These are phyloP conservation scores for Peromyscus polionotus DNA, from an alignment of 2,113 vertebrate genomes.

Conservation along the genomic window DNA sequence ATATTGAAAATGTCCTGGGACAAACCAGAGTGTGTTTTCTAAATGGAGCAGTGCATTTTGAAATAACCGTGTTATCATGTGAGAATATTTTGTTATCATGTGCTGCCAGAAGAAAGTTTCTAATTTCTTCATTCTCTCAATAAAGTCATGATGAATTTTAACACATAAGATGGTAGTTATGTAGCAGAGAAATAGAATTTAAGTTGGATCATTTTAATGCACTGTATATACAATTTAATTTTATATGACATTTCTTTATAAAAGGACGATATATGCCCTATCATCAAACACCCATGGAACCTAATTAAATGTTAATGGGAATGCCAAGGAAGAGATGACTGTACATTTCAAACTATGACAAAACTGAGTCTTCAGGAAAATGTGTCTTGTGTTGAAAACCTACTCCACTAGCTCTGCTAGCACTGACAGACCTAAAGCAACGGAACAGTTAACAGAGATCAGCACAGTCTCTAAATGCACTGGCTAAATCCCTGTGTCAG, in stretches of 20 bases:
- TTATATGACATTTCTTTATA: constrained; percentile 48
- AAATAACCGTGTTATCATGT: constrained; percentile 62
- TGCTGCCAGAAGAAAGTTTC: constrained; percentile 46
- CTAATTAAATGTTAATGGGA: constrained; percentile 72
- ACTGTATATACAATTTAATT: constrained; percentile 36
- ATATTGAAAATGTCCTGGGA: constrained; percentile 42
- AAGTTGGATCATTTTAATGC: constrained; percentile 48
- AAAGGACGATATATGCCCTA: background rate
- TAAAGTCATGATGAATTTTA: constrained; percentile 77
- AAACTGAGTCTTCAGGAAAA: constrained; percentile 58
- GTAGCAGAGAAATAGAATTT: constrained; percentile 56
- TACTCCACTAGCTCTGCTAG: constrained; percentile 78
- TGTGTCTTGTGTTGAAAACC: background rate
- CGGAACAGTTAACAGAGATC: constrained; percentile 92
- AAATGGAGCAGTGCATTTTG: background rate
- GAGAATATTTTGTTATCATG: constrained; percentile 60
- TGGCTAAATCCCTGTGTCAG: constrained; percentile 97
- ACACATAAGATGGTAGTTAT: constrained; percentile 64
- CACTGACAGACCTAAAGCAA: constrained; percentile 80
- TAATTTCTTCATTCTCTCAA: constrained; percentile 75
- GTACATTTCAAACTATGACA: constrained; percentile 71
- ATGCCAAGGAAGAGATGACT: constrained; percentile 55
- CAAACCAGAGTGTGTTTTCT: background rate
- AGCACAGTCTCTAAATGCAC: constrained; percentile 91
- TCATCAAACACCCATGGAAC: constrained; percentile 31